Percentiles rank a stretch among this genome's conserved stretches.
Conservation (phyloP, 1,140 invertebrate species). For the Drosophila bocki region DNA sequence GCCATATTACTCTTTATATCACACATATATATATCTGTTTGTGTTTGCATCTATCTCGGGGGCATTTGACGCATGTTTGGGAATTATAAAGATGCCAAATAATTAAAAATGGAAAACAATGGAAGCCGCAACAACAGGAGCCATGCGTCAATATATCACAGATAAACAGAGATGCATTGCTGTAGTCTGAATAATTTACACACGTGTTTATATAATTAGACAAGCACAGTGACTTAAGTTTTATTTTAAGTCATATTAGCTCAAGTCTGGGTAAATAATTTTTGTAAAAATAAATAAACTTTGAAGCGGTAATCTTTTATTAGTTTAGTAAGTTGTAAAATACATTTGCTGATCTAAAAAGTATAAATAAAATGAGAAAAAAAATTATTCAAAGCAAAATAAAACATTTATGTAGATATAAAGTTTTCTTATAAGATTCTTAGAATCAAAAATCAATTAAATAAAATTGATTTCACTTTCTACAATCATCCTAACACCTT, state of each 20-base stretch:
- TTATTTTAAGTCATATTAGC: not conserved
- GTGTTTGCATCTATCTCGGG: constrained; percentile 34
- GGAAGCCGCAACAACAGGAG: constrained; percentile 20
- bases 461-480: not conserved
- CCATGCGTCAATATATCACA: constrained; percentile 35
- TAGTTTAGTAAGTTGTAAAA: not conserved
- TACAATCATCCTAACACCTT: not conserved
- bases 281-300: not conserved
- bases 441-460: not conserved
- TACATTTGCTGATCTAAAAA: no score
- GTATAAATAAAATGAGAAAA: not conserved
- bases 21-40: not conserved
- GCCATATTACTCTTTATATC: constrained; percentile 28
- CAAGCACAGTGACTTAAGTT: constrained; percentile 2
- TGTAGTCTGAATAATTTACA: constrained; percentile 12
- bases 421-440: not conserved
- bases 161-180: constrained; percentile 35
- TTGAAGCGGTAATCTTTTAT: not conserved
- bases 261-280: not conserved
- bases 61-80: constrained; percentile 54
- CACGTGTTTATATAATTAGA: constrained; percentile 39
- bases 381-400: not conserved
- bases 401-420: not conserved
- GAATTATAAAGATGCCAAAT: constrained; percentile 51
- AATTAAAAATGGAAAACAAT: constrained; percentile 39